Conservation (phyloP, 1,140 invertebrate species). For the Bactericera cockerelli region DNA sequence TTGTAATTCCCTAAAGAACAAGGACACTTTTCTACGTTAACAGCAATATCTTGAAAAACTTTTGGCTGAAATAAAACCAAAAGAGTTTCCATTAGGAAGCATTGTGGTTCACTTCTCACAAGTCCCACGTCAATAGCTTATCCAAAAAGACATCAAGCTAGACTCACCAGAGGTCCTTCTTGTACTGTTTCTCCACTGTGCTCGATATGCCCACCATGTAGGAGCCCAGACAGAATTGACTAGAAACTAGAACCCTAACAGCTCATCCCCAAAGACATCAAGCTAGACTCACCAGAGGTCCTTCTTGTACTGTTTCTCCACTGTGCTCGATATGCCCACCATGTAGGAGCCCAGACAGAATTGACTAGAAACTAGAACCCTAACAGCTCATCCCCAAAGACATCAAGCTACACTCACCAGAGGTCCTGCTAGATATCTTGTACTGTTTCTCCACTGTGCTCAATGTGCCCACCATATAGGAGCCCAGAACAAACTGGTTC, state of each 20-base stretch:
- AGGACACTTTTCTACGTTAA: no score
- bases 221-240: conserved; percentile 52
- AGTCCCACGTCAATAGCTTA: no score
- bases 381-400: no score
- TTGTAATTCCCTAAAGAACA: no score
- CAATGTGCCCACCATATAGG: conserved; percentile 57
- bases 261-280: no score
- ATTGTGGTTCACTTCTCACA: no score
- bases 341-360: conserved; percentile 57
- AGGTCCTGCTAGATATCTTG: conserved; percentile 55
- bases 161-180: conserved; percentile 48
- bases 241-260: no score
- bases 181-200: conserved; percentile 59
- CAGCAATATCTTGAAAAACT: no score
- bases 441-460: conserved; percentile 64
- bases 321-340: conserved; percentile 54
- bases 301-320: conserved; percentile 61
- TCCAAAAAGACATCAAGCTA: no score
- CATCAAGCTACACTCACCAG: conserved; percentile 44
- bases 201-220: conserved; percentile 60
- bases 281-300: conserved; percentile 46
- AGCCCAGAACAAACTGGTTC: conserved; percentile 51
- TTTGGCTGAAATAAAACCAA: no score
- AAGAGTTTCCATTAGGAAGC: no score
- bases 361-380: no score